Percentiles rank a stretch among this genome's conserved stretches.
Evolutionary conservation across 2,888 invertebrate genomes (phyloP).

Genomic region (Ephialtes manifestator): DNA sequence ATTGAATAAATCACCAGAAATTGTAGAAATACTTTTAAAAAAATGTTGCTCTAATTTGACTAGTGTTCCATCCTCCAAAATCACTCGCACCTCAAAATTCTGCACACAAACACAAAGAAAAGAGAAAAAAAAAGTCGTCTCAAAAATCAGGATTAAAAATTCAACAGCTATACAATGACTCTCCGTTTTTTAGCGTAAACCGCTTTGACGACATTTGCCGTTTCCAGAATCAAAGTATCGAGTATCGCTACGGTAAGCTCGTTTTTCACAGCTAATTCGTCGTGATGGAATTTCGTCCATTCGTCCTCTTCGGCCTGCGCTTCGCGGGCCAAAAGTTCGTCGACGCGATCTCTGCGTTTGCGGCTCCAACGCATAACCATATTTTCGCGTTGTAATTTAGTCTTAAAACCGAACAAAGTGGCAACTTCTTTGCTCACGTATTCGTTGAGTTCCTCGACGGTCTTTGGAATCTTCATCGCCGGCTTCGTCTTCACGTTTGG

Average conservation of each 20-base stretch:
- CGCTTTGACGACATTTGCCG: slow-evolving; percentile 81
- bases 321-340: slow-evolving; percentile 91
- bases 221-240: slow-evolving; percentile 82
- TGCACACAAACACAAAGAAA: slow-evolving; percentile 1
- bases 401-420: slow-evolving; percentile 87
- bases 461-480: slow-evolving; percentile 86
- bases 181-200: slow-evolving; percentile 82
- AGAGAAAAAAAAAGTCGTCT: slow-evolving; percentile 14
- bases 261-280: slow-evolving; percentile 90
- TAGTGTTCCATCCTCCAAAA: too few species aligned
- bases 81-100: slow-evolving; percentile 17
- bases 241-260: slow-evolving; percentile 86
- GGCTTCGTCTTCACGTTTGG: slow-evolving; percentile 85
- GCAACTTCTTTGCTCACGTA: slow-evolving; percentile 87
- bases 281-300: slow-evolving; percentile 92
- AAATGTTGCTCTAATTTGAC: too few species aligned
- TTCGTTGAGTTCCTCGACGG: slow-evolving; percentile 86
- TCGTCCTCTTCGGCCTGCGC: slow-evolving; percentile 90
- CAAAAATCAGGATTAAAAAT: slow-evolving; percentile 5
- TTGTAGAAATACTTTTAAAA: too few species aligned
- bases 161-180: slow-evolving; percentile 72
- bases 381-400: slow-evolving; percentile 87
- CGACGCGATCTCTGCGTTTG: slow-evolving; percentile 90
- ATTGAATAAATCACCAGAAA: too few species aligned
- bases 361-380: slow-evolving; percentile 89